A percentile compares a stretch with the other conserved stretches of the same genome.
These are phyloP conservation scores for Temnothorax rugatulus DNA, from an alignment of 2,888 invertebrate species.

Conservation along the genomic window DNA sequence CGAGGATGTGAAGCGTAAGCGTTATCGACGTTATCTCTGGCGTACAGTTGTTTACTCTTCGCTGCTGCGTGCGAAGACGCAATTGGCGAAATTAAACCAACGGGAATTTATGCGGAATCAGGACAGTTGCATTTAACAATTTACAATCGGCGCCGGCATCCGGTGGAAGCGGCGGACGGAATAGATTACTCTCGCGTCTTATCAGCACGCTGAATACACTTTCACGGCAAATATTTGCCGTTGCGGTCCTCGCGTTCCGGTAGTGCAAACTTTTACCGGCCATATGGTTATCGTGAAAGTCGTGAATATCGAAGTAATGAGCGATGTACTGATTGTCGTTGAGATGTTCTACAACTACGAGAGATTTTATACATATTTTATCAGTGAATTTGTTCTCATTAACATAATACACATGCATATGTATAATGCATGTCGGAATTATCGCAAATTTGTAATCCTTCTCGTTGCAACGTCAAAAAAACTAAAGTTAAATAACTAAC, in stretches of 20 bases:
- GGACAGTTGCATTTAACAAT: slow-evolving; percentile 53
- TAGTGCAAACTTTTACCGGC: slow-evolving; percentile 50
- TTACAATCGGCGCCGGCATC: slow-evolving; percentile 34
- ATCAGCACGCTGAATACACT: slow-evolving; percentile 40
- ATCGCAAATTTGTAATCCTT: not conserved
- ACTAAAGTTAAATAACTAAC: not conserved
- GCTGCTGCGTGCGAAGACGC: slow-evolving; percentile 12
- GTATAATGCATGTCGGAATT: not conserved
- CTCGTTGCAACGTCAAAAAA: not conserved
- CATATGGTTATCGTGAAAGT: slow-evolving; percentile 45
- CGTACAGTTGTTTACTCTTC: slow-evolving; percentile 11
- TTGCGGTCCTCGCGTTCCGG: slow-evolving; percentile 31
- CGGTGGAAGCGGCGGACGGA: slow-evolving; percentile 54
- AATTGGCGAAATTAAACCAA: slow-evolving; percentile 19
- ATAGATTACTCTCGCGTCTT: slow-evolving; percentile 52
- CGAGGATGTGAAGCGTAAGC: slow-evolving; percentile 43
- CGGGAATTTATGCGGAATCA: slow-evolving; percentile 33
- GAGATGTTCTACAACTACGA: slow-evolving; percentile 42
- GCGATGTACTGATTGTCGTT: slow-evolving; percentile 40
- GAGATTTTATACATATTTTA: slow-evolving; percentile 37
- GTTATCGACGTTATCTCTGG: slow-evolving; percentile 40
- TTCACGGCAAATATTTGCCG: slow-evolving; percentile 47
- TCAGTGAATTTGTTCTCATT: slow-evolving; percentile 17
- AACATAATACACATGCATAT: not conserved
- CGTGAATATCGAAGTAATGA: slow-evolving; percentile 39